These are phyloP conservation scores for Corythornis madagascariensis DNA, from an alignment of 2,113 vertebrate genomes.

Conservation along the genomic window DNA sequence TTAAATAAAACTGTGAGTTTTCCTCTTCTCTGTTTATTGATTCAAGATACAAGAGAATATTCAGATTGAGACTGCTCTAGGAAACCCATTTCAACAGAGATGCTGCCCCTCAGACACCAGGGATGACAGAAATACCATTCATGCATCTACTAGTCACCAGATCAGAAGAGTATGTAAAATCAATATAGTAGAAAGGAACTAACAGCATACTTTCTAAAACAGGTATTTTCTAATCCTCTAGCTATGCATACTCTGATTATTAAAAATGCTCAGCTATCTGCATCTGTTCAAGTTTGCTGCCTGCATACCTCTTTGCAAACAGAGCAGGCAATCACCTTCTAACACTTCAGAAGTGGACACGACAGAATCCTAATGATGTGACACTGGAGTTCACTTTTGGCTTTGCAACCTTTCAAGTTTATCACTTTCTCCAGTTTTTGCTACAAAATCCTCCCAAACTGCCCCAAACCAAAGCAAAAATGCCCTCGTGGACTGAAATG, in stretches of 20 bases:
- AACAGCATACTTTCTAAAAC: constrained; percentile 6
- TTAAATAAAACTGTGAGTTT: background rate
- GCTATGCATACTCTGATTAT: background rate
- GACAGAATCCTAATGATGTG: too few species aligned
- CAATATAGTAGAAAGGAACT: background rate
- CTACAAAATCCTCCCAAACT: background rate
- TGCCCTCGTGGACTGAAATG: background rate
- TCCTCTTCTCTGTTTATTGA: background rate
- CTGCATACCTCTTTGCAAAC: background rate
- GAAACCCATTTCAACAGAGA: constrained; percentile 10
- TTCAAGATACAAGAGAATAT: background rate
- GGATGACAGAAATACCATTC: constrained; percentile 40
- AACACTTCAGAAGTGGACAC: background rate
- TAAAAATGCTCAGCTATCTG: background rate
- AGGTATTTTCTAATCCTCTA: background rate
- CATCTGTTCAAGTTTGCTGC: background rate
- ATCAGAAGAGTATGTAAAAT: constrained; percentile 53
- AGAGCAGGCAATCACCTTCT: background rate
- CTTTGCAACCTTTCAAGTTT: background rate
- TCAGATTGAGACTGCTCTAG: background rate
- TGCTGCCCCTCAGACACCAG: constrained; percentile 15
- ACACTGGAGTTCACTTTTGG: too few species aligned
- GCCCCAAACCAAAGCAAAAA: background rate
- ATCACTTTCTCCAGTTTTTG: background rate
- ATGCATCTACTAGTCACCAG: background rate